Percentiles rank a stretch among this genome's conserved stretches.
Evolutionary conservation across 2,888 invertebrate genomes (phyloP).

Genomic region (Elmis aenea): DNA sequence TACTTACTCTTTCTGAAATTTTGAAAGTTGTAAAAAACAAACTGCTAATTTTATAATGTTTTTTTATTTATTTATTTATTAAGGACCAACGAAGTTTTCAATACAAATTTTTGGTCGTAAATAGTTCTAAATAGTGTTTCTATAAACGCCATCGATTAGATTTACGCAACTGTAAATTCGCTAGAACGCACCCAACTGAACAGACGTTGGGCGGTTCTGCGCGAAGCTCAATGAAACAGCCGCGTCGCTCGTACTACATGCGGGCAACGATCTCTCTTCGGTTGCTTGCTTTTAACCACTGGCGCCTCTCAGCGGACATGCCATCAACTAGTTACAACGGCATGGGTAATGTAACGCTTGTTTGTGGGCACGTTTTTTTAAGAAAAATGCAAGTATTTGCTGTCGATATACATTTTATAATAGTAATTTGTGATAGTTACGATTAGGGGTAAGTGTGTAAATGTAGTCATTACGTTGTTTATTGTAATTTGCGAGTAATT

Average conservation of each 20-base stretch:
- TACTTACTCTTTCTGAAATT: too few relatives aligned
- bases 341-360: conserved; percentile 30
- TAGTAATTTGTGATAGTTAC: conserved; percentile 3
- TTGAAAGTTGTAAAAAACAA: too few relatives aligned
- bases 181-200: conserved; percentile 35
- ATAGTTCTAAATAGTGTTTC: too few relatives aligned
- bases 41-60: too few relatives aligned
- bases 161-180: conserved; percentile 35
- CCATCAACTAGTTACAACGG: conserved; percentile 35
- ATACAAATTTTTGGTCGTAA: too few relatives aligned
- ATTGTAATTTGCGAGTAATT: conserved; percentile 19
- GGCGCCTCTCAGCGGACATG: conserved; percentile 38
- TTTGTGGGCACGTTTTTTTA: conserved; percentile 29
- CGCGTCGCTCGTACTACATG: conserved; percentile 40
- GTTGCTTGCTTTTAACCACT: conserved; percentile 6
- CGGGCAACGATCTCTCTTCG: conserved; percentile 43
- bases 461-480: conserved; percentile 4
- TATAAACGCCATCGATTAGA: too few relatives aligned
- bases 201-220: conserved; percentile 42
- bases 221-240: conserved; percentile 38
- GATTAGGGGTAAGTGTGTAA: conserved; percentile 12
- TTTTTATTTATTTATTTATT: too few relatives aligned
- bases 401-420: conserved; percentile 8
- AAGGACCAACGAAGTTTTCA: too few relatives aligned
- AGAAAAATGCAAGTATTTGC: conserved; percentile 27